Conservation (phyloP, 2,113 vertebrate species). For the Xenotilapia caudafasciata region DNA sequence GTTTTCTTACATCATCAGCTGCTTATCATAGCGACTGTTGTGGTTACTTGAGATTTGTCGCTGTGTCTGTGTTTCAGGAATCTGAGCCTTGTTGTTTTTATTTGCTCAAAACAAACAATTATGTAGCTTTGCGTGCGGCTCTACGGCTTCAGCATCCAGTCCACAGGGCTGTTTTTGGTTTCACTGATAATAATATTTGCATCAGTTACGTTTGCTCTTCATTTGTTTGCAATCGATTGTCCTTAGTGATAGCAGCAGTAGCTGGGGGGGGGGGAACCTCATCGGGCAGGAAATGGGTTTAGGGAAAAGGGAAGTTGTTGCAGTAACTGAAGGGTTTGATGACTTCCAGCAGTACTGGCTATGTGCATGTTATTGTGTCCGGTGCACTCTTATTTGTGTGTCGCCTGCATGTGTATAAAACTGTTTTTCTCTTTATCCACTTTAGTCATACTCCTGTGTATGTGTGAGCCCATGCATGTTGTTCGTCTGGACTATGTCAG, state of each 20-base stretch:
- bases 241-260: background rate
- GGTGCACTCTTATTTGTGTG: background rate
- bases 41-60: background rate
- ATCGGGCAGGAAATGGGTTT: conserved; percentile 61
- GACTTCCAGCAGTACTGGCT: conserved; percentile 48
- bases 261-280: conserved; percentile 12
- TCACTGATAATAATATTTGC: background rate
- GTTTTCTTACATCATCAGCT: background rate
- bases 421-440: background rate
- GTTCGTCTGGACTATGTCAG: conserved; percentile 36
- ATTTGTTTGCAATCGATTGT: background rate
- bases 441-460: background rate
- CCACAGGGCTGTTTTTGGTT: background rate
- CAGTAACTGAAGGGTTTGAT: conserved; percentile 68
- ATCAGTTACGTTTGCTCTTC: background rate
- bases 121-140: background rate
- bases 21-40: background rate
- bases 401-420: background rate
- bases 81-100: background rate
- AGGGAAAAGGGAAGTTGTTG: conserved; percentile 76
- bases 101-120: background rate
- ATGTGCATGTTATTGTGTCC: background rate
- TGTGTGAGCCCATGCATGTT: background rate
- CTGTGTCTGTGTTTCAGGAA: background rate
- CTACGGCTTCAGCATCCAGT: background rate